phyloP scores from a whole-genome alignment of 1,140 invertebrate species.

The Plutomurus gul region DNA sequence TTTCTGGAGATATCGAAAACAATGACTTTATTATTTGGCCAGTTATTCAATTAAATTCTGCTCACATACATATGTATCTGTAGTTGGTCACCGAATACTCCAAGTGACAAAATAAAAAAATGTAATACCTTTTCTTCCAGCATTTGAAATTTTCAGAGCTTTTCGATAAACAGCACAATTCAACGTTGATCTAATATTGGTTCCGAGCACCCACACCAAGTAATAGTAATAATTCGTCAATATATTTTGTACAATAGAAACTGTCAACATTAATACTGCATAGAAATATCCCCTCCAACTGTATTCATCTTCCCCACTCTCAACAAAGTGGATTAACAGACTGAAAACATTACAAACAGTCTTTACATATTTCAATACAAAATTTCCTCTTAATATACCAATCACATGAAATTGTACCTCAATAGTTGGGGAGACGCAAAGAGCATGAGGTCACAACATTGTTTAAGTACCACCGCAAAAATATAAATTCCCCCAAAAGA shows the following conservation, averaged over 20 bases:
- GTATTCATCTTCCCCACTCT: conserved; percentile 66
- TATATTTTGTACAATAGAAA: conserved; percentile 85
- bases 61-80: conserved; percentile 56
- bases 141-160: conserved; percentile 72
- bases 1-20: conserved; percentile 59
- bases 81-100: not conserved
- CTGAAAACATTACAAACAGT: conserved; percentile 67
- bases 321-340: conserved; percentile 71
- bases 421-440: conserved; percentile 66
- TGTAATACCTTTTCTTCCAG: conserved; percentile 67
- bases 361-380: conserved; percentile 69
- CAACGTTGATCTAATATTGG: conserved; percentile 86
- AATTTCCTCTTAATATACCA: conserved; percentile 37
- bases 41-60: conserved; percentile 56
- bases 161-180: conserved; percentile 94
- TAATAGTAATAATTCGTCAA: conserved; percentile 88
- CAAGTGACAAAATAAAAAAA: not conserved
- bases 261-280: conserved; percentile 73
- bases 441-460: conserved; percentile 64
- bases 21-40: not conserved
- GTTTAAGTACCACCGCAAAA: conserved; percentile 59
- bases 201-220: conserved; percentile 86
- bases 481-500: conserved; percentile 62
- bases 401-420: too few relatives aligned
- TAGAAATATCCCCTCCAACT: conserved; percentile 87